Evolutionary conservation across 2,113 vertebrate species (phyloP).

Genomic region (Hucho hucho): DNA sequence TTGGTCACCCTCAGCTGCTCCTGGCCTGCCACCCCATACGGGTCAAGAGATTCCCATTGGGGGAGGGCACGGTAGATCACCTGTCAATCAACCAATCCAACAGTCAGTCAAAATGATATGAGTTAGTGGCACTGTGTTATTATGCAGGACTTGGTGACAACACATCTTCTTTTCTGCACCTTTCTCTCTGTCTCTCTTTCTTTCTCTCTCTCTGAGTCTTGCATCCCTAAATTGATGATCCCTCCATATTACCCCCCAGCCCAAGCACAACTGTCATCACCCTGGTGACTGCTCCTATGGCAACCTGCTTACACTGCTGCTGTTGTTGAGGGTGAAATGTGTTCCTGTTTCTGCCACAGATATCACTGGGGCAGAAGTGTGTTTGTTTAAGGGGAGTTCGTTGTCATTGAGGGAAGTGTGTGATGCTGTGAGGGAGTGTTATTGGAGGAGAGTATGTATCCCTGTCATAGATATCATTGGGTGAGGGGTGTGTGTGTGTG

Average conservation of each 20-base stretch:
- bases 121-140: no score
- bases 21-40: constrained; percentile 78
- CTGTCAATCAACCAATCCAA: constrained; percentile 55
- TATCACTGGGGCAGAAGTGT: constrained; percentile 16
- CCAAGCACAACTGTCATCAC: constrained; percentile 32
- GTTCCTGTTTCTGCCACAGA: constrained; percentile 26
- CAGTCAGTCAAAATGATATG: neutral
- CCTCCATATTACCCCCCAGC: constrained; percentile 33
- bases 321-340: constrained; percentile 41
- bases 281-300: constrained; percentile 48
- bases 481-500: constrained; percentile 13
- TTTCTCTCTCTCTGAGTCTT: no score
- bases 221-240: constrained; percentile 45
- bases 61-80: constrained; percentile 88
- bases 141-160: no score
- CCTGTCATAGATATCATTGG: constrained; percentile 50
- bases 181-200: no score
- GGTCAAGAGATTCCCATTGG: constrained; percentile 75
- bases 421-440: constrained; percentile 11
- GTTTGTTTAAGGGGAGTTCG: constrained; percentile 23
- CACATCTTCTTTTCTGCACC: constrained; percentile 13
- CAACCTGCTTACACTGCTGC: constrained; percentile 46
- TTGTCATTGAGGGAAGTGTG: constrained; percentile 21
- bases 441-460: constrained; percentile 16
- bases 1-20: constrained; percentile 87